Evolutionary conservation across 1,140 invertebrate species (phyloP).

Genomic region (Bombyx mandarina): DNA sequence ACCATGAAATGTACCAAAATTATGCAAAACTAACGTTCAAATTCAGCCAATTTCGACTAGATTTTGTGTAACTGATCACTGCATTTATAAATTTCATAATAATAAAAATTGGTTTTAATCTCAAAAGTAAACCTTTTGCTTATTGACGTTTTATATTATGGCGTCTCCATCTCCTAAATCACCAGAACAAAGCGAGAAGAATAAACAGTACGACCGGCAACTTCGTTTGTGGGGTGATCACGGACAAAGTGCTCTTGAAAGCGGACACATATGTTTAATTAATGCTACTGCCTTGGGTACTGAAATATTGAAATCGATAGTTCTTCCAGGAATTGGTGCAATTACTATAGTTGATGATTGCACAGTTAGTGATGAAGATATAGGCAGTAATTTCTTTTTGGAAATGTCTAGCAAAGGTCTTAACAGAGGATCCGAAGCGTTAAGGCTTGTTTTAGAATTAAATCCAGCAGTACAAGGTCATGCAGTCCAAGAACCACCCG

Average conservation of each 20-base stretch:
- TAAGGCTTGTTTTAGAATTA: conserved; percentile 88
- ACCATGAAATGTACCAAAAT: no score
- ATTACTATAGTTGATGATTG: conserved; percentile 96
- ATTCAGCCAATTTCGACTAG: no score
- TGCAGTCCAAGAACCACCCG: conserved; percentile 90
- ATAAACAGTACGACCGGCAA: conserved; percentile 90
- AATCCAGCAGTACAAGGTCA: conserved; percentile 95
- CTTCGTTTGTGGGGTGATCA: conserved; percentile 97
- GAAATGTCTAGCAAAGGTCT: conserved; percentile 84
- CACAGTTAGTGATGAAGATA: conserved; percentile 89
- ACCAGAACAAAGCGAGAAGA: conserved; percentile 84
- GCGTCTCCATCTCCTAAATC: conserved; percentile 85
- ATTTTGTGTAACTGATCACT: no score
- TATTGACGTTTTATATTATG: conserved; percentile 40
- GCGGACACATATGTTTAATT: conserved; percentile 92
- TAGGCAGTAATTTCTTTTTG: conserved; percentile 95
- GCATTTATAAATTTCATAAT: no score
- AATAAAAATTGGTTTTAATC: no score
- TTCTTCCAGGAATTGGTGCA: conserved; percentile 95
- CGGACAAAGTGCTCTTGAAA: conserved; percentile 91
- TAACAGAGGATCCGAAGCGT: conserved; percentile 87
- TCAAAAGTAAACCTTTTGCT: neutral
- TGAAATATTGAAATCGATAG: conserved; percentile 94
- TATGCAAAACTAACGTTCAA: no score
- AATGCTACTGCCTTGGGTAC: conserved; percentile 95